Percentiles rank a stretch among this genome's conserved stretches.
Evolutionary conservation across 2,113 vertebrate species (phyloP).

Genomic region (Platanista minor): DNA sequence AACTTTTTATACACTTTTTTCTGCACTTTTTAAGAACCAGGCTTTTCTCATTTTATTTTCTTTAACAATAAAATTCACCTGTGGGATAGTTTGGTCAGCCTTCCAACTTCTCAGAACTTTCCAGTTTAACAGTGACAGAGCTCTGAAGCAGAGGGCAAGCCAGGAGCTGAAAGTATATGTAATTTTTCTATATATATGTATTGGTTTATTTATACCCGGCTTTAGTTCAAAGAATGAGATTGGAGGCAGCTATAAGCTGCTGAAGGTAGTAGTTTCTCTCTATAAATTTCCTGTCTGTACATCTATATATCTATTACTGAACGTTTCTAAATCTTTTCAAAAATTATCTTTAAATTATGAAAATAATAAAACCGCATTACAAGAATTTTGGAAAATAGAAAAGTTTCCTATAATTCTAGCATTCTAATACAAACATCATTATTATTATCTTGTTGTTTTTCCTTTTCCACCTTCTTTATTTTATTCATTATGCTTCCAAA

Average conservation of each 20-base stretch:
- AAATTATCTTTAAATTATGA: constrained; percentile 28
- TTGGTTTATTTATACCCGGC: background rate
- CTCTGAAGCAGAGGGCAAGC: background rate
- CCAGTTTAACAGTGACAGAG: background rate
- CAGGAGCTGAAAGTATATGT: background rate
- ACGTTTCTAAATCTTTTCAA: background rate
- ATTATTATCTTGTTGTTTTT: background rate
- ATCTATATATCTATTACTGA: background rate
- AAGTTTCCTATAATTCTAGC: background rate
- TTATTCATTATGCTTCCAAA: background rate
- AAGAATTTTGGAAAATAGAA: constrained; percentile 1
- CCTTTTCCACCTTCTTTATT: background rate
- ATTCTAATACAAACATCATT: background rate
- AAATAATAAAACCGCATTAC: background rate
- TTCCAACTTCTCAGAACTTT: background rate
- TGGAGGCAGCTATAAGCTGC: background rate
- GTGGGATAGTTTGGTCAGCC: background rate
- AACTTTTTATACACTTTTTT: background rate
- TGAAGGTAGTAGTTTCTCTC: background rate
- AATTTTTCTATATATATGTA: background rate
- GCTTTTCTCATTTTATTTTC: constrained; percentile 13
- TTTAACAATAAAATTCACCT: background rate
- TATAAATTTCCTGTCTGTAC: background rate
- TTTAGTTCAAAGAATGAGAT: background rate
- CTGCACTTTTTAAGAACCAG: background rate